Percentiles rank a stretch among this genome's conserved stretches.
These are phyloP conservation scores for Chiloscyllium punctatum DNA, from an alignment of 2,797 vertebrate genomes.

Conservation along the genomic window DNA sequence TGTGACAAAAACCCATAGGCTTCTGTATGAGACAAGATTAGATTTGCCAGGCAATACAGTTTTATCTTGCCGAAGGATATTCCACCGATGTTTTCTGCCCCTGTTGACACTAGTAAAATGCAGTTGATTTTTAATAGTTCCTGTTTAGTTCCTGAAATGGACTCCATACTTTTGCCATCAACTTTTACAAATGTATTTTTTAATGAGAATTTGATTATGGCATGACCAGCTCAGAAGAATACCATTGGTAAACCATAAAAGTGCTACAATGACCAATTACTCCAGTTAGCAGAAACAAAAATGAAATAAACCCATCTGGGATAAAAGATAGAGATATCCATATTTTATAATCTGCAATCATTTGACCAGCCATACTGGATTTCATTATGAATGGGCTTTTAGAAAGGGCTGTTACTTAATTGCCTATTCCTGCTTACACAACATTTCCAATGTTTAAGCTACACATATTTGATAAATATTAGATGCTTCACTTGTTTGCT, in stretches of 20 bases:
- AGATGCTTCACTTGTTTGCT: not conserved
- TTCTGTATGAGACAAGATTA: slow-evolving; percentile 11
- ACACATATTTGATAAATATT: slow-evolving; percentile 15
- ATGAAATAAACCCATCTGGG: not conserved
- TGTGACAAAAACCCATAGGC: slow-evolving; percentile 19
- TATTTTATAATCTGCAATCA: slow-evolving; percentile 7
- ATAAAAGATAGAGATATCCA: not conserved
- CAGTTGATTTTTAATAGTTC: not conserved
- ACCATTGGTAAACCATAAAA: not conserved
- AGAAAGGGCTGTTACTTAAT: not conserved
- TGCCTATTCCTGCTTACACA: not conserved
- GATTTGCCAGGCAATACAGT: not conserved
- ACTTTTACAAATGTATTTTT: not conserved
- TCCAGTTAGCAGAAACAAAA: not conserved
- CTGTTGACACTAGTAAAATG: not conserved
- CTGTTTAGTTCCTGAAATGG: not conserved
- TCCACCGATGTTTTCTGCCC: not conserved
- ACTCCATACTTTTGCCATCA: not conserved
- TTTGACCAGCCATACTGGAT: not conserved
- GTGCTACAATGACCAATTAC: not conserved
- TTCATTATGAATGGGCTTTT: slow-evolving; percentile 17
- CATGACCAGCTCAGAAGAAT: not conserved
- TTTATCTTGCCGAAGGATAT: not conserved
- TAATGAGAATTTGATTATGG: not conserved
- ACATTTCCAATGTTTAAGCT: not conserved